Base-by-base conservation (phyloP, 2,888 invertebrate species). In the Isotomurus palustris region DNA sequence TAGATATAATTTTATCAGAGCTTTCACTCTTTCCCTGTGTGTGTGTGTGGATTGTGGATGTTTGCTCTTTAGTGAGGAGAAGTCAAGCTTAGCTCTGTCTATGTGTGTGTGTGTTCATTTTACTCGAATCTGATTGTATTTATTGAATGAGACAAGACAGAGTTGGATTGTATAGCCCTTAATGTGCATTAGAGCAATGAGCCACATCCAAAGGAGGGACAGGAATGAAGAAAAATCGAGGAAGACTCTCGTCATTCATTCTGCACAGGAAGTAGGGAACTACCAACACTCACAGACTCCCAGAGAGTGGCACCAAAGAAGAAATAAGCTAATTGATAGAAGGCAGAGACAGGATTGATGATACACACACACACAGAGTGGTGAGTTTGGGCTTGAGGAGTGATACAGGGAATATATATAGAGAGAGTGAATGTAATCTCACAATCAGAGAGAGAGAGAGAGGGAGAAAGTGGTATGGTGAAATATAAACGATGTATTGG, bases 121-220 rank as follows among this genome's bases (percentile, higher is more conserved):
- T 19, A 22, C 19, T 44, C n/a, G 5, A 22, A 8, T 10, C 38
- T 32, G 8, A 10, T 40, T 29, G 38, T 44, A 44, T 56, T 49
- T 58, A 62, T 62, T 62, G 53, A 59, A 59, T 58, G 40, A 51
- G 60, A 60, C 60, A 53, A 28, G 45, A 25, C 14, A 32, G 53
- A n/a, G n/a, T n/a, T n/a, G n/a, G n/a, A n/a, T n/a, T n/a, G n/a
- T 51, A 53, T 32, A 55, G 22, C 38, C 56, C 55, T 56, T 64
- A 64, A 62, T 60, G 62, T 60, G 57, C 62, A 62, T 63, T 63
- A 64, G 58, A 62, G 62, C 62, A 66, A 62, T 64, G 60, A 64
- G 56, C 59, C 62, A 61, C 53, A 58, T 54, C 60, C 56, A 58
- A 61, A 28, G 24, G 43, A 43, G 22, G 21, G 43, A 43, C 43